A percentile compares a stretch with the other conserved stretches of the same genome.
Conservation (phyloP, 2,113 vertebrate genomes). For the Zeus faber region DNA sequence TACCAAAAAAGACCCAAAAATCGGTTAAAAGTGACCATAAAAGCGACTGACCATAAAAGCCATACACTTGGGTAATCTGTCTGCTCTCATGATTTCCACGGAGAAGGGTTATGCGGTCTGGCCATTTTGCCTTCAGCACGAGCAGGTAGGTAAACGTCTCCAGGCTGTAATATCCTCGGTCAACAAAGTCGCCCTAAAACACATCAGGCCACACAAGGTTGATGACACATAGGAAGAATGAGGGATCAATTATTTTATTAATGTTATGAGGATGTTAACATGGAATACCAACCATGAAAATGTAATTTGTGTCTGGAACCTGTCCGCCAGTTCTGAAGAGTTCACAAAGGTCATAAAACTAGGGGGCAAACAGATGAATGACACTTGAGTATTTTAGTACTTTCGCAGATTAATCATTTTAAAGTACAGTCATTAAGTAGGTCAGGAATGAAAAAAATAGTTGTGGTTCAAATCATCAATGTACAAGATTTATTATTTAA, state of each 20-base stretch:
- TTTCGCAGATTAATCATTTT: no score
- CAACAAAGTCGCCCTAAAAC: conserved; percentile 94
- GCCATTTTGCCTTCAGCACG: conserved; percentile 97
- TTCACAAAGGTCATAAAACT: conserved; percentile 98
- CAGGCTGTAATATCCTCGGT: conserved; percentile 95
- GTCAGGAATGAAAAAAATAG: no score
- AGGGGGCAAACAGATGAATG: conserved; percentile 30
- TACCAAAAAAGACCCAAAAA: no score
- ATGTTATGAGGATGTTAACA: no score
- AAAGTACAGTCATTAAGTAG: no score
- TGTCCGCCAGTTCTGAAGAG: conserved; percentile 96
- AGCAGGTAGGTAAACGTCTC: conserved; percentile 98
- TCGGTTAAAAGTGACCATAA: not conserved
- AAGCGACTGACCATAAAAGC: conserved; percentile 87
- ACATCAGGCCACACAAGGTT: not conserved
- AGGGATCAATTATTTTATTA: no score
- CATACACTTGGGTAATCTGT: conserved; percentile 97
- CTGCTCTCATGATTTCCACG: conserved; percentile 96
- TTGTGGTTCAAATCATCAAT: no score
- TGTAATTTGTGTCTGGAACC: conserved; percentile 98
- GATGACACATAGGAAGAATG: not conserved
- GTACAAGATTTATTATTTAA: not conserved
- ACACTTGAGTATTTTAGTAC: no score
- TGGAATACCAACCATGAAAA: conserved; percentile 88
- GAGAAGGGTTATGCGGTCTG: conserved; percentile 95